Conservation (phyloP, 2,888 invertebrate genomes). For the Strigamia transsilvanica region DNA sequence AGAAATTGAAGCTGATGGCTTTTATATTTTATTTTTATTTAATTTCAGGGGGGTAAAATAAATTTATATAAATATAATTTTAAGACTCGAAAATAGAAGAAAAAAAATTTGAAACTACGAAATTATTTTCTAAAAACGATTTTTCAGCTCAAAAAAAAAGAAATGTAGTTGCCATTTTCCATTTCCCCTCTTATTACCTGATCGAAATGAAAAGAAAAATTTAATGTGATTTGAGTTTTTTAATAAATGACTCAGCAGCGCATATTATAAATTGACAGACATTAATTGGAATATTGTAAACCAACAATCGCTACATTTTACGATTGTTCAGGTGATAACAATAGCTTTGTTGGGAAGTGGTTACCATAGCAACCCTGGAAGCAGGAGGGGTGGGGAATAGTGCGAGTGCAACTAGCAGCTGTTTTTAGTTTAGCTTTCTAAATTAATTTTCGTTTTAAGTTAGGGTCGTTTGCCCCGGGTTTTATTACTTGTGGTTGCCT, state of each 20-base stretch:
- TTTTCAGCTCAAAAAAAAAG: too few species aligned
- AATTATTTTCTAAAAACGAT: too few species aligned
- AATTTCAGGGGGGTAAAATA: too few species aligned
- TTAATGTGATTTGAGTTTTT: neutral
- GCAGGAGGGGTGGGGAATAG: conserved; percentile 18
- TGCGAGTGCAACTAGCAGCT: conserved; percentile 46
- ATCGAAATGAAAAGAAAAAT: too few species aligned
- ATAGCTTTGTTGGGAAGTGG: conserved; percentile 49
- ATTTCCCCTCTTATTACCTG: too few species aligned
- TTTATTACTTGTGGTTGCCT: conserved; percentile 39
- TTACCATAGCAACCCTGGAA: neutral
- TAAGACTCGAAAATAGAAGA: too few species aligned
- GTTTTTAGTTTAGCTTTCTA: conserved; percentile 49
- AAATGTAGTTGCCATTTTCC: too few species aligned
- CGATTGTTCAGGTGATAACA: conserved; percentile 48
- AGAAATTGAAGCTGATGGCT: conserved; percentile 36
- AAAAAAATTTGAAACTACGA: too few species aligned
- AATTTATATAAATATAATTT: too few species aligned
- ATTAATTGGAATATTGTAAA: conserved; percentile 48
- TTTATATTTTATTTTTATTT: neutral
- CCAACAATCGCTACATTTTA: conserved; percentile 4
- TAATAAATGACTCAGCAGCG: neutral
- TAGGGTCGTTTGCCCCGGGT: conserved; percentile 49
- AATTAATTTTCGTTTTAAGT: conserved; percentile 49
- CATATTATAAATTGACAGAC: neutral